A percentile compares a stretch with the other conserved stretches of the same genome.
Conservation (phyloP, 2,797 vertebrate species). For the Alcedo atthis region DNA sequence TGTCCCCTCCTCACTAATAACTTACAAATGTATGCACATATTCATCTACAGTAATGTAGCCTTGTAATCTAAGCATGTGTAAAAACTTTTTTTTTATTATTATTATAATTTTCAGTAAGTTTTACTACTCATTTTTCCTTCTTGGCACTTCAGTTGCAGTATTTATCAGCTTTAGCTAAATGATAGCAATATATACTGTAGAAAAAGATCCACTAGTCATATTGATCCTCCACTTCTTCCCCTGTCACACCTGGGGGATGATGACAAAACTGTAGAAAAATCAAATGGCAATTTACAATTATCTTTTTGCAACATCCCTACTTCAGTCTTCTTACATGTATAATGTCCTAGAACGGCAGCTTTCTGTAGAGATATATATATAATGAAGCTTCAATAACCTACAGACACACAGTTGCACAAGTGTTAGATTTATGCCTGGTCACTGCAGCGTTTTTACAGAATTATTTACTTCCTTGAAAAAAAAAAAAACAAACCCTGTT, state of each 20-base stretch:
- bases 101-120: background rate
- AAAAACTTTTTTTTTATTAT: background rate
- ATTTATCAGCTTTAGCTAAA: conserved; percentile 40
- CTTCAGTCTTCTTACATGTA: background rate
- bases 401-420: background rate
- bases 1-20: background rate
- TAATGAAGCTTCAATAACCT: background rate
- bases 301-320: background rate
- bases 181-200: background rate
- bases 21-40: background rate
- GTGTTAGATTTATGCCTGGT: background rate
- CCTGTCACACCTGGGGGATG: background rate
- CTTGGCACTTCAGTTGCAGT: background rate
- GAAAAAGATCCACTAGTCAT: background rate
- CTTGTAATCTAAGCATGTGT: background rate
- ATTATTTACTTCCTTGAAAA: background rate
- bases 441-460: background rate
- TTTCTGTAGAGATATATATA: background rate
- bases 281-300: background rate
- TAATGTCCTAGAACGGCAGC: background rate
- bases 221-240: background rate
- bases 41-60: background rate
- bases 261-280: background rate
- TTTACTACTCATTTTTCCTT: background rate
- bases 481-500: background rate